phyloP scores from a whole-genome alignment of 2,888 invertebrate species.

The Marasmarcha lunaedactyla region DNA sequence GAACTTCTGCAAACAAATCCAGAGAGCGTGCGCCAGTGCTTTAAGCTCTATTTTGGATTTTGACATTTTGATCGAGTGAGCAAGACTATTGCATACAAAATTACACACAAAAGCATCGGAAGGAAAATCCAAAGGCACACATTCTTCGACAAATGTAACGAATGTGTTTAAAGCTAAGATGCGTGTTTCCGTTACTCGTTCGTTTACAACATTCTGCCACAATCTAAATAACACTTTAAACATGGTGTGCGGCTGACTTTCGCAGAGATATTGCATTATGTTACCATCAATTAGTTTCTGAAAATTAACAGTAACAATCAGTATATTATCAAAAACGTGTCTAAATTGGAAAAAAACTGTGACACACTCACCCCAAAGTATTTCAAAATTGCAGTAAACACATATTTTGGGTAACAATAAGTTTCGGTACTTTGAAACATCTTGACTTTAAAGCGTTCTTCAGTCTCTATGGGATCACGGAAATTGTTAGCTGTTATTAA shows the following conservation, averaged over 20 bases:
- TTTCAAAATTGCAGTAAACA: constrained; percentile 44
- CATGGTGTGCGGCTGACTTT: constrained; percentile 54
- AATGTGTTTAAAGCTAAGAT: constrained; percentile 69
- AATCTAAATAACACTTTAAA: constrained; percentile 65
- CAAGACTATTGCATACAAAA: constrained; percentile 64
- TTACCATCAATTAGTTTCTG: constrained; percentile 41
- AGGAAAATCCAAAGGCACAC: constrained; percentile 39
- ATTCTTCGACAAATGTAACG: constrained; percentile 49
- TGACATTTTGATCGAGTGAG: constrained; percentile 56
- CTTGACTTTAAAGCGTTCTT: constrained; percentile 28
- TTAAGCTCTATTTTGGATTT: constrained; percentile 28
- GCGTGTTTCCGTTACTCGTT: constrained; percentile 60
- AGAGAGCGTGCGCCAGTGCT: constrained; percentile 46
- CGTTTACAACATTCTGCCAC: constrained; percentile 53
- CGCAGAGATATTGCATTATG: constrained; percentile 45
- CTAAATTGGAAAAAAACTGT: too few species aligned
- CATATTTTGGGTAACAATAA: constrained; percentile 43
- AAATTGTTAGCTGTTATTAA: constrained; percentile 33
- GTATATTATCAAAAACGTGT: not conserved
- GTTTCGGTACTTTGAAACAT: constrained; percentile 33
- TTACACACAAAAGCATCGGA: constrained; percentile 68
- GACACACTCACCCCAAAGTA: constrained; percentile 48
- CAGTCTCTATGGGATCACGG: constrained; percentile 39
- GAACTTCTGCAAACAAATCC: constrained; percentile 42
- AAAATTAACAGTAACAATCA: constrained; percentile 13